Evolutionary conservation across 2,113 vertebrate genomes (phyloP).

Genomic region (Ivindomyrus marchei): DNA sequence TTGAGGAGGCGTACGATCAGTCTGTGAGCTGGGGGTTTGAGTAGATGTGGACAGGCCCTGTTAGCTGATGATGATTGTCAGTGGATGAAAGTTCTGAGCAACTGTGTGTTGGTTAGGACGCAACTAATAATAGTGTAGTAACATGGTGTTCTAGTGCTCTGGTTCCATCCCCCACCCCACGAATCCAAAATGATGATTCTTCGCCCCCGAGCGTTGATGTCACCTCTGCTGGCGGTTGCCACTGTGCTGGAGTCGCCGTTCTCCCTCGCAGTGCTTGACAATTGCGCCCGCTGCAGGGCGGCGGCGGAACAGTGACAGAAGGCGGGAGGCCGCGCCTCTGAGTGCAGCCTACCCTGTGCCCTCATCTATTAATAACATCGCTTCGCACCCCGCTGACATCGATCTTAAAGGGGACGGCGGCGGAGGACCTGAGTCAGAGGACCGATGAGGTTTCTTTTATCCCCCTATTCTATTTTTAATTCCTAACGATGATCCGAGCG

Average conservation of each 20-base stretch:
- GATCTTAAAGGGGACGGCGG: slow-evolving; percentile 26
- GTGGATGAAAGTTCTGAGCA: not conserved
- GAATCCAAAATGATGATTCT: not conserved
- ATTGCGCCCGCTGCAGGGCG: not conserved
- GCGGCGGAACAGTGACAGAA: not conserved
- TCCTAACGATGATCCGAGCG: not conserved
- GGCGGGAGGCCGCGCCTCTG: not conserved
- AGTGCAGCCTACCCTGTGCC: slow-evolving; percentile 27
- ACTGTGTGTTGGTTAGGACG: not conserved
- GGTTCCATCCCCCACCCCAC: not conserved
- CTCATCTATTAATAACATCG: slow-evolving; percentile 42
- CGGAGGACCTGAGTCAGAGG: slow-evolving; percentile 4
- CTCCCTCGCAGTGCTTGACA: not conserved
- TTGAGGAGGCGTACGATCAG: not conserved
- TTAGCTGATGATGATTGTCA: not conserved
- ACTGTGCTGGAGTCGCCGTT: not conserved
- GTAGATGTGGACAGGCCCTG: not conserved
- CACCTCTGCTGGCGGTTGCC: not conserved
- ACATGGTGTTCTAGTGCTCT: not conserved
- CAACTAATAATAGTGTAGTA: not conserved
- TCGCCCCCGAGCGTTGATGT: not conserved
- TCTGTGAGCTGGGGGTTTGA: not conserved
- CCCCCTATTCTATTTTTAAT: not conserved
- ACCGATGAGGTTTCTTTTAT: not conserved
- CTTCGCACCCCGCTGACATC: slow-evolving; percentile 32